Percentiles rank a stretch among this genome's conserved stretches.
phyloP scores from a whole-genome alignment of 1,140 invertebrate species.

The Pogonomyrmex californicus region DNA sequence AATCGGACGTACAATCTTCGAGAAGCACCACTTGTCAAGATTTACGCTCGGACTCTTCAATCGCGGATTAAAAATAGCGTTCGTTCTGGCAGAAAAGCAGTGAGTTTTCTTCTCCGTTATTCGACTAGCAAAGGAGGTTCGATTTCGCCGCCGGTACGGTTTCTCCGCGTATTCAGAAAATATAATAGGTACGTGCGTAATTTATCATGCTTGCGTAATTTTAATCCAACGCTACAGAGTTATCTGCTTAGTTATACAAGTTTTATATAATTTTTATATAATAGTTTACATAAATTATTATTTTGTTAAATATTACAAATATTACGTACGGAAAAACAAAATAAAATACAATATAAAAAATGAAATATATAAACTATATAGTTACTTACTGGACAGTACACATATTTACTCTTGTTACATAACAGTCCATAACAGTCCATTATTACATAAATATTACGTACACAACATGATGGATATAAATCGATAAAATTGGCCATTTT shows the following conservation, averaged over 20 bases:
- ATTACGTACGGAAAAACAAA: too few species aligned
- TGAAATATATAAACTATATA: not conserved
- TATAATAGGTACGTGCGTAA: constrained; percentile 14
- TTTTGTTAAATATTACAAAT: not conserved
- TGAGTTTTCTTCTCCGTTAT: constrained; percentile 9
- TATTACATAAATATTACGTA: not conserved
- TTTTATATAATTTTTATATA: not conserved
- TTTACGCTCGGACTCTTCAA: constrained; percentile 38
- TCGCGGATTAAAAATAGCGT: constrained; percentile 42
- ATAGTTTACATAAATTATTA: not conserved
- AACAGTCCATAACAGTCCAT: not conserved
- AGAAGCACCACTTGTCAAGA: constrained; percentile 55
- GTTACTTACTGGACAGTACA: not conserved
- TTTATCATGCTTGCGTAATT: not conserved
- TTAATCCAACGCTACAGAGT: not conserved
- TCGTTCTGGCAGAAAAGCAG: constrained; percentile 50
- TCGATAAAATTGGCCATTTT: not conserved
- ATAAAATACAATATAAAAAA: not conserved
- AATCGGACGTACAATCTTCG: constrained; percentile 27
- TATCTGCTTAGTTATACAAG: not conserved
- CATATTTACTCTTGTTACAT: not conserved
- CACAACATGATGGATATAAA: not conserved
- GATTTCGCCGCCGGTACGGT: constrained; percentile 10
- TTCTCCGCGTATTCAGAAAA: constrained; percentile 20
- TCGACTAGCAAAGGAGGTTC: not conserved